A percentile compares a stretch with the other conserved stretches of the same genome.
These are phyloP conservation scores for Aptenodytes patagonicus DNA, from an alignment of 2,113 vertebrate genomes.

Conservation along the genomic window DNA sequence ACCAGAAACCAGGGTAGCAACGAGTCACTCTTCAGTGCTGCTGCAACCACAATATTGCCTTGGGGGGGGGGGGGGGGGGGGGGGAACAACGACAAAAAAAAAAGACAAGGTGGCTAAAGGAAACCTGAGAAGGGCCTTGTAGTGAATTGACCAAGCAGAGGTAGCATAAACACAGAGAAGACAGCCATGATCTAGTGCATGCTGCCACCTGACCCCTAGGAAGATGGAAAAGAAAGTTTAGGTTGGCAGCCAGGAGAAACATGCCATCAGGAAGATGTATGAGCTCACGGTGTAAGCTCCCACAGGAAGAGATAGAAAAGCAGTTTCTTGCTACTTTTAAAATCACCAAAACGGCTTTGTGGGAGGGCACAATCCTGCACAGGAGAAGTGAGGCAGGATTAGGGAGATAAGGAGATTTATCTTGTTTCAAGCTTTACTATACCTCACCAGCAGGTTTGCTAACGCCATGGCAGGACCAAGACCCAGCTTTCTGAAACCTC, in stretches of 20 bases:
- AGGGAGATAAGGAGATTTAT: background rate
- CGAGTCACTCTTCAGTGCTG: background rate
- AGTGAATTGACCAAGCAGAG: background rate
- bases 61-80: background rate
- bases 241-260: background rate
- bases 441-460: background rate
- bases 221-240: background rate
- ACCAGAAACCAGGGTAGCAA: background rate
- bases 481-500: background rate
- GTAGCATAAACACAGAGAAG: background rate
- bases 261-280: background rate
- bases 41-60: background rate
- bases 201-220: background rate
- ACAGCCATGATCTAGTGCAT: background rate
- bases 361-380: background rate
- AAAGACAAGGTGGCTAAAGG: background rate
- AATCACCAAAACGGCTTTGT: background rate
- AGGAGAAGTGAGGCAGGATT: background rate
- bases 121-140: background rate
- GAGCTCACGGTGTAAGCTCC: rapidly evolving
- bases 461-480: background rate
- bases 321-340: background rate
- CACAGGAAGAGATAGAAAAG: background rate
- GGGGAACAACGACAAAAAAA: no score
- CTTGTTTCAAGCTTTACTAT: background rate